These are phyloP conservation scores for Prinia subflava DNA, from an alignment of 2,113 vertebrate genomes.

Conservation along the genomic window DNA sequence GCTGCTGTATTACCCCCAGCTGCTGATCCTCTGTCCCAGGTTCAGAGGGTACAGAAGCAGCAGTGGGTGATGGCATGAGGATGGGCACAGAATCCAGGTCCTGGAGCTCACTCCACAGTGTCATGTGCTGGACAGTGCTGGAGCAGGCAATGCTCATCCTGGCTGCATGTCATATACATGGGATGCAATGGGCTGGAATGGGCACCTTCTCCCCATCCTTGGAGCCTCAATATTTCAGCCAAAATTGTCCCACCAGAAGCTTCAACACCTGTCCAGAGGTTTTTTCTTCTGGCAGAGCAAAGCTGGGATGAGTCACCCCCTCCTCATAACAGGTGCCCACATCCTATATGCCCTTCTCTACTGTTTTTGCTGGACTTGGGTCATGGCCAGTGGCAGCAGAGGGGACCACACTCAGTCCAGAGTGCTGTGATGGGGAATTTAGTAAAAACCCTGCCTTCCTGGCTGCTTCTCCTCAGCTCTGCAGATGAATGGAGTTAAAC, in stretches of 20 bases:
- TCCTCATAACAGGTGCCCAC: background rate
- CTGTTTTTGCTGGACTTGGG: background rate
- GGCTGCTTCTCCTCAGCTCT: background rate
- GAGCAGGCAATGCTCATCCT: background rate
- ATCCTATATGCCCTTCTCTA: background rate
- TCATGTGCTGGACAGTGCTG: fast-evolving
- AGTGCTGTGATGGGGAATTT: background rate
- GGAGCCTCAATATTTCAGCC: background rate
- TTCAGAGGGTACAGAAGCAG: background rate
- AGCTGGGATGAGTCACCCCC: background rate
- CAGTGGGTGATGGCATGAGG: background rate
- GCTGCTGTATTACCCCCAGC: background rate
- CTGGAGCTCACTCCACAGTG: background rate
- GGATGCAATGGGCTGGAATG: background rate
- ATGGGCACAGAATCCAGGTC: background rate
- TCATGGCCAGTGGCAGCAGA: background rate
- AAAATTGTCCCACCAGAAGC: background rate
- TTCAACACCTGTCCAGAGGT: background rate
- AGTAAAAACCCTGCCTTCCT: background rate
- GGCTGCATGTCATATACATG: fast-evolving
- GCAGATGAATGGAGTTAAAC: background rate
- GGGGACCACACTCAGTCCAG: background rate
- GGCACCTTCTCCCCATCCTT: background rate
- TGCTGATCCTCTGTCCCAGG: background rate
- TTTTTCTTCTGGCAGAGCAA: background rate